phyloP scores from a whole-genome alignment of 2,797 vertebrate species.

The Gobionotothen gibberifrons region DNA sequence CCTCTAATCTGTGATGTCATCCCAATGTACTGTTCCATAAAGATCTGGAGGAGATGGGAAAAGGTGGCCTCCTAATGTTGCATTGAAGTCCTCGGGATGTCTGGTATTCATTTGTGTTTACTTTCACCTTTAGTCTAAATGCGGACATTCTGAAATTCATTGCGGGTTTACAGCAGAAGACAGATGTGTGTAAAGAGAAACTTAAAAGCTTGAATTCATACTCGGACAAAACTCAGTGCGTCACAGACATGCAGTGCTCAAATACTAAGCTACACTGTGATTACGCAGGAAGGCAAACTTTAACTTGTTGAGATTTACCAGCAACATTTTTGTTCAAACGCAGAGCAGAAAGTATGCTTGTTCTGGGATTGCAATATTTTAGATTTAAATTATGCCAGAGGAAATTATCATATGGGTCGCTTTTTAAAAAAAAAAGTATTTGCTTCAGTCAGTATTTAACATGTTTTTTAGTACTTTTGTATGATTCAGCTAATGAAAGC shows the following conservation, averaged over 20 bases:
- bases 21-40: conserved; percentile 44
- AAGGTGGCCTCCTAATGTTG: conserved; percentile 54
- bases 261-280: conserved; percentile 41
- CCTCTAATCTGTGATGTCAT: conserved; percentile 63
- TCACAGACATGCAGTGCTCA: conserved; percentile 17
- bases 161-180: conserved; percentile 32
- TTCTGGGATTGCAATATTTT: conserved; percentile 16
- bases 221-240: conserved; percentile 10
- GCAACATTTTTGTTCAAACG: conserved; percentile 31
- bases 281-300: conserved; percentile 37
- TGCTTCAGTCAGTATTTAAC: not conserved
- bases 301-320: conserved; percentile 30
- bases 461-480: not conserved
- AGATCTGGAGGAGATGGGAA: conserved; percentile 53
- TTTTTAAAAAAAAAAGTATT: not conserved
- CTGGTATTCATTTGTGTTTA: conserved; percentile 57
- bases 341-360: not conserved
- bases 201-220: conserved; percentile 23
- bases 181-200: conserved; percentile 21
- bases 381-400: not conserved
- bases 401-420: not conserved
- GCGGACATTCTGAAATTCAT: conserved; percentile 29
- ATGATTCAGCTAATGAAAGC: not conserved
- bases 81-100: conserved; percentile 18
- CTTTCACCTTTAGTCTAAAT: conserved; percentile 54